Percentiles rank a stretch among this genome's conserved stretches.
Evolutionary conservation across 2,888 invertebrate species (phyloP).

Genomic region (Limnephilus auricula): DNA sequence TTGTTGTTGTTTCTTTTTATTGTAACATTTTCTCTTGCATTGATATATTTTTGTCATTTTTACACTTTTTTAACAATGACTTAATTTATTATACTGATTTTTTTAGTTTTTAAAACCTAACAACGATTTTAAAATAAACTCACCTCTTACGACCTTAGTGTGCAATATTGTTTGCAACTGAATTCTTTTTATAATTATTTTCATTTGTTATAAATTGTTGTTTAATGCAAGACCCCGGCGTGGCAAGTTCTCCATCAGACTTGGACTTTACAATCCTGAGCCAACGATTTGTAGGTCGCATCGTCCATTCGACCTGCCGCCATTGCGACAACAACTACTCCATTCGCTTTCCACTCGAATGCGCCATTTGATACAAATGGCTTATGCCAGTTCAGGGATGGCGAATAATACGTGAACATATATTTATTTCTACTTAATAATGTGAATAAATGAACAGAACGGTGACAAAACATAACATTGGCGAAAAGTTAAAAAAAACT

Average conservation of each 20-base stretch:
- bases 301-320: conserved; percentile 21
- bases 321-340: conserved; percentile 34
- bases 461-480: background rate
- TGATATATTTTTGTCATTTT: background rate
- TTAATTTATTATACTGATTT: background rate
- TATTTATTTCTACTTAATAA: background rate
- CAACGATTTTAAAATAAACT: background rate
- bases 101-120: background rate
- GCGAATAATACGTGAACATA: background rate
- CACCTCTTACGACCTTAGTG: background rate
- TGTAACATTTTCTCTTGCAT: background rate
- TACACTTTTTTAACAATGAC: background rate
- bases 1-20: background rate
- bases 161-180: background rate
- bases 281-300: conserved; percentile 34
- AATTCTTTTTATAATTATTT: background rate
- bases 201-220: no score
- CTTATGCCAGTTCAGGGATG: background rate
- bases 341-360: conserved; percentile 31
- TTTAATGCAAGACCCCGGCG: background rate
- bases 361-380: conserved; percentile 20
- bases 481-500: background rate
- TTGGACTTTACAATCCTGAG: background rate
- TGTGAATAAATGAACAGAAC: background rate
- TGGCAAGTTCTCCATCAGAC: background rate